Evolutionary conservation across 1,140 invertebrate species (phyloP), one percentile per base, ranked within the genome.

Genomic region (Drosophila fuyamai): DNA sequence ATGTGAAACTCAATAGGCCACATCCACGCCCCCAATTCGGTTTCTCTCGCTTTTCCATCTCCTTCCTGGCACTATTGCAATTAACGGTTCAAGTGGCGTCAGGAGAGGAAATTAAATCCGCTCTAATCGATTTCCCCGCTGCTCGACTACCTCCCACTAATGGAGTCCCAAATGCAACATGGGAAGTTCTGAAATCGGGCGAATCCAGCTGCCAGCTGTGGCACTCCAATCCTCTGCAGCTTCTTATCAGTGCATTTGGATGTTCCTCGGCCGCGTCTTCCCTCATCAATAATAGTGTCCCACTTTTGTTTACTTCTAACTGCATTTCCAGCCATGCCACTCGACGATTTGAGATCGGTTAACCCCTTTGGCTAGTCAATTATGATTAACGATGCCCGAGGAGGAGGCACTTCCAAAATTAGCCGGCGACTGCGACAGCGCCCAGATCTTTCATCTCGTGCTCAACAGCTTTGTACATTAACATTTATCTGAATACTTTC

Each of bases 21-120:
- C 51, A 54, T 12, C 16, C 29, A 54, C 13, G 10, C 46, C 35
- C 50, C 58, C 46, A 1, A 29, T 7, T n/a, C 18, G 29, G 55
- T 23, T n/a, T 18, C 18, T 23, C 44, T 6, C 23, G 14, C 2
- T 18, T 35, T 38, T 13, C 38, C 13, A 41, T 10, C 12, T 18
- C 35, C 23, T 48, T 18, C 50, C 46, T 13, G 36, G 4, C 27
- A 46, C 29, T 44, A 40, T 58, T 68, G 73, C 81, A 85, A 85
- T 85, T 81, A 85, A 77, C 44, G 63, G 57, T 78, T 85, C 80
- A 81, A 85, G 81, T 86, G 82, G 67, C 78, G 38, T 75, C 82
- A 81, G 67, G 76, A 81, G 55, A 63, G 59, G 58, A 85, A 85
- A 85, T 81, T 66, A 75, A 81, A 61, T 71, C 68, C 61, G 18